Evolutionary conservation across 2,888 invertebrate genomes (phyloP), one percentile per base, ranked within the genome.

Genomic region (Brenthis ino): DNA sequence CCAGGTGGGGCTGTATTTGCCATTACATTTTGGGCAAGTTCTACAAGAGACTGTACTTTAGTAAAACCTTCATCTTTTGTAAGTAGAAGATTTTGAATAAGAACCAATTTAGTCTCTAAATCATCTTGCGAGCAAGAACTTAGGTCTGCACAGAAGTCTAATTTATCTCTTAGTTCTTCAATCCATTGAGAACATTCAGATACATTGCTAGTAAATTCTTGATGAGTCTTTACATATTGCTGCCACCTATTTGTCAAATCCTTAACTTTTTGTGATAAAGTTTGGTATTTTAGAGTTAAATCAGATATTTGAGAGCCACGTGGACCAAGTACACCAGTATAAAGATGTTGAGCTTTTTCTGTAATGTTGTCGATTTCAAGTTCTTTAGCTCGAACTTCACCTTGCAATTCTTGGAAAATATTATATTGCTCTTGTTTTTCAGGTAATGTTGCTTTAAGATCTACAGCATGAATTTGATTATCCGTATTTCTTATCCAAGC

Each of bases 31-130:
- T 99, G 99, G 0, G 98, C 98, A 76, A 97, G 88, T 80, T 98
- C 98, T n/a, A 98, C 96, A 55, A 97, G 94, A 63, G 95, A 95
- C 82, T 99, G 98, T 47, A 98, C 96, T 85, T 96, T 96, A 0
- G 95, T 95, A 78, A 97, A 98, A 4, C 98, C 98, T 90, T 98
- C 98, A 77, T 99, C 99, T 87, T 98, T 99, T 72, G 96, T 95
- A n/a, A 98, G 89, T 58, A 98, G 91, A 58, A 99, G 91, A 83
- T 98, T 98, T 93, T 98, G 96, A 74, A 96, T 96, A 14, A 95
- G 95, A 69, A 96, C 96, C 78, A 98, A 91, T 87, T 98, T 98
- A 33, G 95, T 95, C 85, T 98, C 97, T 47, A 98, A 87, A 80
- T 98, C 98, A 81, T 96, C 96, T 82, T 97, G 97, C 50, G 96